Evolutionary conservation across 2,888 invertebrate species (phyloP), one percentile per base, ranked within the genome.

Genomic region (Macrostomum cliftonense): DNA sequence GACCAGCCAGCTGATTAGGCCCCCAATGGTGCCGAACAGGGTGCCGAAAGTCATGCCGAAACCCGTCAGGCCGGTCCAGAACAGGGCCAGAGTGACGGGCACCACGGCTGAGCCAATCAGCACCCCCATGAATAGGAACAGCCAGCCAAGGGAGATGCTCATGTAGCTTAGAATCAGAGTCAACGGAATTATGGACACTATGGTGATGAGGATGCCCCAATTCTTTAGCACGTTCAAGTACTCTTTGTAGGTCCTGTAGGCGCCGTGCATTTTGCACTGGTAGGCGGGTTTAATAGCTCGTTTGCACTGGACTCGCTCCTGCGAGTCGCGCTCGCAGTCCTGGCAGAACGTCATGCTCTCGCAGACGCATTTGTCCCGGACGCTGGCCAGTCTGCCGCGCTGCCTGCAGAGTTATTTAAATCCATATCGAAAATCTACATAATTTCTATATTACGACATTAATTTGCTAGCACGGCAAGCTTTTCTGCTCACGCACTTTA

Each of bases 61-160:
- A 1, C 62, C 59, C 0, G 63, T 68, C 19, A 70, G 58, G 17
- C 63, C 55, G 42, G 61, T 57, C 70, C 70, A 70, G 52, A 59
- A 61, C 60, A 70, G 63, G 39, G 59, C 56, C 28, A 71, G 54
- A 1, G 60, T 54, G 39, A 70, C 63, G 1, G 70, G 70, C 2
- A 67, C 51, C 7, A 71, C 70, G 1, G 68, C 65, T 2, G 68
- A 66, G 7, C 69, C 66, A 39, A 71, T 65, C 37, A 68, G 54
- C 28, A 70, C 58, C 1, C 70, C 70, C 65, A 68, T 70, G 51
- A 71, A 64, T 21, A 63, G 54, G 54, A 70, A 70, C 13, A 69
- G 58, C 62, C 69, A 68, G 17, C 62, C 61, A 14, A 71, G 38
- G 1, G 56, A 52, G 39, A 50, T 52, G 47, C 45, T 51, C 58